These are phyloP conservation scores for Limonius californicus DNA, from an alignment of 1,140 invertebrate genomes.

Conservation along the genomic window DNA sequence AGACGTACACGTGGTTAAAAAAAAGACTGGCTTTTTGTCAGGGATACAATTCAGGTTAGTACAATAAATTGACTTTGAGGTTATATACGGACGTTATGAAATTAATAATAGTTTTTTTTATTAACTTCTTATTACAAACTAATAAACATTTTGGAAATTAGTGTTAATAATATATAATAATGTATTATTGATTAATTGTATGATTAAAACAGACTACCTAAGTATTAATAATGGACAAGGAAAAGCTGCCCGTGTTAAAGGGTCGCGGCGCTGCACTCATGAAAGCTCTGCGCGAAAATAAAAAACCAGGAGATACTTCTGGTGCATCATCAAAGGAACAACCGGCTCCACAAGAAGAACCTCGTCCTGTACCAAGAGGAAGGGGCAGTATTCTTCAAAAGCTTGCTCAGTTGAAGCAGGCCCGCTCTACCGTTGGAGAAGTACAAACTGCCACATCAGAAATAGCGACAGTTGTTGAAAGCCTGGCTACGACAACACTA, in stretches of 20 bases:
- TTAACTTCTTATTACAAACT: no score
- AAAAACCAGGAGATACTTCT: neutral
- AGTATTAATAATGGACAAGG: neutral
- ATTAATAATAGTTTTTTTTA: no score
- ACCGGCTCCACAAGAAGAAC: slow-evolving; percentile 10
- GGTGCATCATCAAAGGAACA: neutral
- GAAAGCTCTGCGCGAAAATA: neutral
- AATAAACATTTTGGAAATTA: no score
- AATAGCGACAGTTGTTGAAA: neutral
- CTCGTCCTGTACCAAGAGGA: slow-evolving; percentile 26
- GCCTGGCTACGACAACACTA: neutral
- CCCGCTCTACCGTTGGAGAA: neutral
- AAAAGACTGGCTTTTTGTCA: no score
- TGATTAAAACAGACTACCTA: no score
- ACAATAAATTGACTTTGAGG: no score
- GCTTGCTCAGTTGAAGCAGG: slow-evolving; percentile 15
- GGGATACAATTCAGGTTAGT: no score
- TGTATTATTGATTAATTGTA: no score
- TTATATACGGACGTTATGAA: no score
- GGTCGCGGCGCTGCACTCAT: neutral
- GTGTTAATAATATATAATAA: no score
- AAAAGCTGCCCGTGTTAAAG: neutral
- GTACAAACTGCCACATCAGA: neutral
- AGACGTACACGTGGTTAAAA: no score
- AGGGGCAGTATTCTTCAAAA: slow-evolving; percentile 27